These are phyloP conservation scores for Eufriesea mexicana DNA, from an alignment of 1,140 invertebrate species.

Conservation along the genomic window DNA sequence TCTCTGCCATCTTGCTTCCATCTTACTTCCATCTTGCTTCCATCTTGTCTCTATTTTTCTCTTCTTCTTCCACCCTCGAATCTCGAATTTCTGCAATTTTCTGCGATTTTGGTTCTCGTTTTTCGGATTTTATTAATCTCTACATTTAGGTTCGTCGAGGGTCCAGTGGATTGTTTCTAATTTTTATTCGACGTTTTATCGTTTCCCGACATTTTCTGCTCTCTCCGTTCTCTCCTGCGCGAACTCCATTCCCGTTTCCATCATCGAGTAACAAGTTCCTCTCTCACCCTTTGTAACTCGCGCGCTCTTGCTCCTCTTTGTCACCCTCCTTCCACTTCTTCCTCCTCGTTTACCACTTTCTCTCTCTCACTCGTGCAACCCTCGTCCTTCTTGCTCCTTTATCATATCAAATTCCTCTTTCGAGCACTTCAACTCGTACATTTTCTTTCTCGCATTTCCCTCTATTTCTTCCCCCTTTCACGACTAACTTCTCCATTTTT, in stretches of 20 bases:
- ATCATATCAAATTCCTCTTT: constrained; percentile 1
- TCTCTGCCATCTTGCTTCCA: not conserved
- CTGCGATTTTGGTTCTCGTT: not conserved
- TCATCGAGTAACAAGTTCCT: not conserved
- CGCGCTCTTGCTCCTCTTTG: not conserved
- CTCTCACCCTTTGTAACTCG: not conserved
- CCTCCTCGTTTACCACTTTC: not conserved
- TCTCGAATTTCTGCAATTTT: not conserved
- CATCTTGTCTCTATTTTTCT: not conserved
- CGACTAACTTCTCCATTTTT: no score
- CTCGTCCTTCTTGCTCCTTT: not conserved
- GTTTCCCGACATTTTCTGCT: no score
- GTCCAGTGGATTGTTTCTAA: no score
- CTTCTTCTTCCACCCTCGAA: not conserved
- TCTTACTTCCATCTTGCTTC: not conserved
- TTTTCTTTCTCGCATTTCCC: not conserved
- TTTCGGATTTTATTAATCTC: not conserved
- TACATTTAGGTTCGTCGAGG: no score
- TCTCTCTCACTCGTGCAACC: not conserved
- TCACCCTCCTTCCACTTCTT: not conserved
- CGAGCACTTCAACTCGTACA: not conserved
- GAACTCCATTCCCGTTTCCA: not conserved
- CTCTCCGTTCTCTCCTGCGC: accelerated
- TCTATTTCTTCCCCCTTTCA: not conserved
- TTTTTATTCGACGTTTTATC: not conserved